Evolutionary conservation across 2,797 vertebrate species (phyloP).

Genomic region (Sebastes oblongus): DNA sequence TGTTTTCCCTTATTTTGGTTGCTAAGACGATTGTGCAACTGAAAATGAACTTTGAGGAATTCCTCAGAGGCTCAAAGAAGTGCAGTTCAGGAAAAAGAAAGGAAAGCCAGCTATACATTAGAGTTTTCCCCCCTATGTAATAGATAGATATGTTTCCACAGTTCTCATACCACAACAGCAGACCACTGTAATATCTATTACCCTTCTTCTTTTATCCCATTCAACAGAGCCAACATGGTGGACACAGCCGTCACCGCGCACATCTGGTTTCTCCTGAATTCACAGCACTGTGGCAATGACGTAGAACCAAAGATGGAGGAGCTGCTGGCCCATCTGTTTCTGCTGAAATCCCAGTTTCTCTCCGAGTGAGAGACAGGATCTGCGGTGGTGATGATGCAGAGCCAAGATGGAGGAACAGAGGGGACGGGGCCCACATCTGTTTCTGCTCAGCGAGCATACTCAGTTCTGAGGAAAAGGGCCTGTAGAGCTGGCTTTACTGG

Average conservation of each 20-base stretch:
- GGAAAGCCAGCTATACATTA: neutral
- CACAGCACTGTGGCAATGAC: slow-evolving; percentile 37
- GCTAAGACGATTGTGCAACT: slow-evolving; percentile 18
- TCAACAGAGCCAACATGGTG: slow-evolving; percentile 24
- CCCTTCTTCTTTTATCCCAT: neutral
- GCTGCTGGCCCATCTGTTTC: slow-evolving; percentile 67
- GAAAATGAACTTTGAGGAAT: slow-evolving; percentile 3
- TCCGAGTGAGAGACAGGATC: slow-evolving; percentile 59
- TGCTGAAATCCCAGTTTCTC: slow-evolving; percentile 68
- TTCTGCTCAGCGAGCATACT: slow-evolving; percentile 68
- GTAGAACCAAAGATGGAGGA: slow-evolving; percentile 55
- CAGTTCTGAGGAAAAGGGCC: slow-evolving; percentile 56
- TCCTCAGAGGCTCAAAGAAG: neutral
- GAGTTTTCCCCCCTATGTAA: neutral
- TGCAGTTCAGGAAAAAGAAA: neutral
- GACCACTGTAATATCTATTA: slow-evolving; percentile 1
- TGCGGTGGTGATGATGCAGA: slow-evolving; percentile 68
- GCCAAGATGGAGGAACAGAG: slow-evolving; percentile 71
- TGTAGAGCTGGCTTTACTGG: slow-evolving; percentile 56
- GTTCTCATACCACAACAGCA: neutral
- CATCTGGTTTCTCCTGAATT: slow-evolving; percentile 57
- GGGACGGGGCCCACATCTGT: slow-evolving; percentile 73
- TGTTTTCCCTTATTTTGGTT: slow-evolving; percentile 12
- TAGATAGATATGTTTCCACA: neutral
- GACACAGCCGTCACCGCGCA: slow-evolving; percentile 17